phyloP scores from a whole-genome alignment of 2,113 vertebrate genomes.

The Nothobranchius furzeri region DNA sequence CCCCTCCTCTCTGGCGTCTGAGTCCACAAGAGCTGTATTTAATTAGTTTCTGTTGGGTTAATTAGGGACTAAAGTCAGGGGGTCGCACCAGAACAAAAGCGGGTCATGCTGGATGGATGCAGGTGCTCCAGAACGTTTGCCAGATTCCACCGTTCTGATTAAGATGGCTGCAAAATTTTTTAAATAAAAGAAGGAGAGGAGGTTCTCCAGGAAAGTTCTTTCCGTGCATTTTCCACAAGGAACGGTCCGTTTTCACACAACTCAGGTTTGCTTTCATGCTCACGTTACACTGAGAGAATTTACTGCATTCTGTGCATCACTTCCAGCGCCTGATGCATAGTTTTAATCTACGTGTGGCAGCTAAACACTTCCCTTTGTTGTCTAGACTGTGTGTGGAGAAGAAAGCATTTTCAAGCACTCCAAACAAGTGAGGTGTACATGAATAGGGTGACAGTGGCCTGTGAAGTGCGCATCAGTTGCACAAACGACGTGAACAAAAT shows the following conservation, averaged over 20 bases:
- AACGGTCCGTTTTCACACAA: background rate
- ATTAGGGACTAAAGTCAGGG: constrained; percentile 81
- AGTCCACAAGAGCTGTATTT: constrained; percentile 76
- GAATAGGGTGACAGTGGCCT: constrained; percentile 37
- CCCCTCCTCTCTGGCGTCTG: constrained; percentile 63
- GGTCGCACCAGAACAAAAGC: constrained; percentile 76
- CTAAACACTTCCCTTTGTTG: constrained; percentile 43
- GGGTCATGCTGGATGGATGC: constrained; percentile 73
- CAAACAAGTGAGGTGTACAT: constrained; percentile 54
- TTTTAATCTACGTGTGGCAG: constrained; percentile 29
- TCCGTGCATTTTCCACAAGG: background rate
- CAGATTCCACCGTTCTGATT: constrained; percentile 77
- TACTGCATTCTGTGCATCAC: constrained; percentile 36
- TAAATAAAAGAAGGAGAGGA: background rate
- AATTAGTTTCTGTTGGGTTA: constrained; percentile 84
- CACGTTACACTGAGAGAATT: constrained; percentile 24
- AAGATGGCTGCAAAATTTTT: constrained; percentile 62
- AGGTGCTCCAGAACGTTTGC: constrained; percentile 72
- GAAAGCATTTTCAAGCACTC: constrained; percentile 28
- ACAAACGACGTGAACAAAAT: constrained; percentile 33
- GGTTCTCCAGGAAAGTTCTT: background rate
- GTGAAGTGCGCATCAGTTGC: constrained; percentile 59
- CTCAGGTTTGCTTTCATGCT: constrained; percentile 3
- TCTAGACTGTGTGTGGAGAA: constrained; percentile 20
- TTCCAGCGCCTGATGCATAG: constrained; percentile 15